phyloP scores from a whole-genome alignment of 2,113 vertebrate genomes.

The Strix uralensis region DNA sequence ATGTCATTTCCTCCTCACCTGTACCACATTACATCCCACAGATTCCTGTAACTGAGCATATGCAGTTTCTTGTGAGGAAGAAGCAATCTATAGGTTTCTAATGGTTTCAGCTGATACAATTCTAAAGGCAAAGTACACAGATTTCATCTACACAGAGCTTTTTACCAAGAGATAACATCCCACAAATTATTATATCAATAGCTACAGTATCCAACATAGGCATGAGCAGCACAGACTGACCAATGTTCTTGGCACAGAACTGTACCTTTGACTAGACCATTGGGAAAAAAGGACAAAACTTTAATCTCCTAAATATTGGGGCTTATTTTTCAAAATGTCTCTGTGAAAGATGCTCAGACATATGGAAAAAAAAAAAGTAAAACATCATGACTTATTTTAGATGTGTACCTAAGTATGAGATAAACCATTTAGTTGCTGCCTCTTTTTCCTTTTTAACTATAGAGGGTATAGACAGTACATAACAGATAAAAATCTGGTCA shows the following conservation, averaged over 20 bases:
- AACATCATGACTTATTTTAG: not conserved
- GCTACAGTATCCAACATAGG: not conserved
- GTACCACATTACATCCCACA: not conserved
- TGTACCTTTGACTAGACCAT: not conserved
- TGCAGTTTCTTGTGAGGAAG: not conserved
- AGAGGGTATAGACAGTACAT: not conserved
- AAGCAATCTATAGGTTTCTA: not conserved
- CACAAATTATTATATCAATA: not conserved
- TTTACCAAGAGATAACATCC: not conserved
- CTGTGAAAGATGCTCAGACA: not conserved
- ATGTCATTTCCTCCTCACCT: not conserved
- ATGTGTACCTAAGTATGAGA: not conserved
- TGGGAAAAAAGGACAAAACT: not conserved
- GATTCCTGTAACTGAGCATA: not conserved
- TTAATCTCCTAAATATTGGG: not conserved
- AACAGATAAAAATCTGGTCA: not conserved
- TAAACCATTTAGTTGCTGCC: not conserved
- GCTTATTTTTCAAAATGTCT: not conserved
- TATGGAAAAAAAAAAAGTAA: too few species aligned
- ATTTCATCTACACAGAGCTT: not conserved
- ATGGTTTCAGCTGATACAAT: not conserved
- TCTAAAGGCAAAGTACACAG: not conserved
- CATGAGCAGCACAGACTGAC: not conserved
- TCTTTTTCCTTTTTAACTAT: not conserved
- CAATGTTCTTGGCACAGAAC: not conserved